Percentiles rank a stretch among this genome's conserved stretches.
Conservation (phyloP, 2,113 vertebrate genomes). For the Dipodomys stephensi region DNA sequence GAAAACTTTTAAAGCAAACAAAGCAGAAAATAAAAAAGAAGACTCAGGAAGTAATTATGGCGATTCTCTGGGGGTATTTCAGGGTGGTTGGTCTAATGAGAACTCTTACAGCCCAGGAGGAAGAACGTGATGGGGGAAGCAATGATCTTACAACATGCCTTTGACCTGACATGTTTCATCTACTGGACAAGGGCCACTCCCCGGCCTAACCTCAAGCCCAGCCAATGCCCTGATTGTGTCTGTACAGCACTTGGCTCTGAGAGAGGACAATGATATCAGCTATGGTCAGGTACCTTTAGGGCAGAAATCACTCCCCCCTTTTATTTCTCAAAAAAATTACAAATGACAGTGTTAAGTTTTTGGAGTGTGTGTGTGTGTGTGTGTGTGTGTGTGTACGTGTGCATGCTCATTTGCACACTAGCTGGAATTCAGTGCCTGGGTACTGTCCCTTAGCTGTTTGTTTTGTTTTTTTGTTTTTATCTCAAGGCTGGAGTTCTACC, state of each 20-base stretch:
- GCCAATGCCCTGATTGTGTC: neutral
- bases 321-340: neutral
- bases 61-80: slow-evolving; percentile 77
- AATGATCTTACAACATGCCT: slow-evolving; percentile 51
- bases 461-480: too few relatives aligned
- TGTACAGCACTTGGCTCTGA: neutral
- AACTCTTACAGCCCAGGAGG: slow-evolving; percentile 69
- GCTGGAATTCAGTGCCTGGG: too few relatives aligned
- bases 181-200: slow-evolving; percentile 56
- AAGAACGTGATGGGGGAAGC: slow-evolving; percentile 69
- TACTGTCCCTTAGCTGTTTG: neutral
- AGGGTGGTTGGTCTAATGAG: slow-evolving; percentile 79
- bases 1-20: slow-evolving; percentile 79
- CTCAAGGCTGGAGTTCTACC: too few relatives aligned
- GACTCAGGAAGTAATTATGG: slow-evolving; percentile 75
- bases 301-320: neutral
- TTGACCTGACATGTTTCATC: slow-evolving; percentile 64
- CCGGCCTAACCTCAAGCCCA: neutral
- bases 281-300: neutral
- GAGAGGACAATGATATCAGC: neutral
- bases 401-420: too few relatives aligned
- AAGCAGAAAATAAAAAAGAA: slow-evolving; percentile 79
- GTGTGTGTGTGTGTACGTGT: too few relatives aligned
- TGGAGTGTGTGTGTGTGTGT: too few relatives aligned
- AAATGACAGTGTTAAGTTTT: neutral